Conservation (phyloP, 2,113 vertebrate genomes). For the Crotalus horridus region DNA sequence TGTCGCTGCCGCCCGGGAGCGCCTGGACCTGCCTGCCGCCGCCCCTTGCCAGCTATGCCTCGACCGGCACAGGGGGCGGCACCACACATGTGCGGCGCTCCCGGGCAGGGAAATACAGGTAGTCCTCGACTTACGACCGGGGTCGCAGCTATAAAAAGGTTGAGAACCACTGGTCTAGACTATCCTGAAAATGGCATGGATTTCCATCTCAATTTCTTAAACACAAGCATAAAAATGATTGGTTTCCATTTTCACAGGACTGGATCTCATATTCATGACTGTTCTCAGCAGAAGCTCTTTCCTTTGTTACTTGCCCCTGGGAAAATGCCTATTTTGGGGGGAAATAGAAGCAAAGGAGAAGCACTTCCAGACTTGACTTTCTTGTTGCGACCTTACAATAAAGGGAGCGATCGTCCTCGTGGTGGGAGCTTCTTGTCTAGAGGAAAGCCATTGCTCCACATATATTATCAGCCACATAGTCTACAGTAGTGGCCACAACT, state of each 20-base stretch:
- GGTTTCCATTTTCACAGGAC: background rate
- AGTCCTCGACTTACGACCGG: too few relatives aligned
- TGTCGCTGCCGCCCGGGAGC: too few relatives aligned
- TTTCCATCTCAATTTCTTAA: background rate
- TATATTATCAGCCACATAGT: background rate
- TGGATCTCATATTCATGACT: background rate
- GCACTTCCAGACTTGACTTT: background rate
- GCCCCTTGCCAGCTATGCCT: too few relatives aligned
- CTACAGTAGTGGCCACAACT: background rate
- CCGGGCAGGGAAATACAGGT: too few relatives aligned
- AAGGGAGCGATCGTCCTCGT: too few relatives aligned
- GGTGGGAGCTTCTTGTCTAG: too few relatives aligned
- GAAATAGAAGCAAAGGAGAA: background rate
- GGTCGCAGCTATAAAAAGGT: too few relatives aligned
- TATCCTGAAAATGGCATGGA: background rate
- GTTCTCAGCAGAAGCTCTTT: background rate
- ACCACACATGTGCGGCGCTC: too few relatives aligned
- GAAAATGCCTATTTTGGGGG: background rate
- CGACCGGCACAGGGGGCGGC: too few relatives aligned
- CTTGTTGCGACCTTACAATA: background rate
- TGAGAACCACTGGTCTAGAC: background rate
- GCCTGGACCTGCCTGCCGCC: too few relatives aligned
- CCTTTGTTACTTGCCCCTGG: background rate
- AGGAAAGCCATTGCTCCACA: background rate
- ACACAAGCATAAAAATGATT: background rate